Evolutionary conservation across 1,140 invertebrate species (phyloP), one percentile per base, ranked within the genome.

Genomic region (Lasaia peninsularis): DNA sequence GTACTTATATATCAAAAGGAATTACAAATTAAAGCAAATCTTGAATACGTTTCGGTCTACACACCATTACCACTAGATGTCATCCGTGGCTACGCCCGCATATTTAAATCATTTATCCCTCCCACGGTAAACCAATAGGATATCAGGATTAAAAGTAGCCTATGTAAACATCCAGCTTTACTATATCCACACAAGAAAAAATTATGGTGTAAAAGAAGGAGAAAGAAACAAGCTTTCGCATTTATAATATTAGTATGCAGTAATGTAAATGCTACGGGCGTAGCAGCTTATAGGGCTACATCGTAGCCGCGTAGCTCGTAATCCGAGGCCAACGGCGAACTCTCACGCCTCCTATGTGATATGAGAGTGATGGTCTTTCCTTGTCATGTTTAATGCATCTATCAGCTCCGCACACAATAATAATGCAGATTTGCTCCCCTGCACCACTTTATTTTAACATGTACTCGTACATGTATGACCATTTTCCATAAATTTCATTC

Each of bases 361-460:
- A 85, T 85, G 74, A 80, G 68, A 62, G 53, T 78, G 76, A 83
- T 86, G 82, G 74, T 80, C 74, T 81, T 86, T 83, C 78, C 73
- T 71, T 85, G 80, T 83, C 75, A 86, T 86, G 75, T 83, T 81
- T 83, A 85, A 87, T 86, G 82, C 76, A 86, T 77, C 64, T 77
- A 72, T 75, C 71, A 72, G 65, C 64, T 72, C 67, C 73, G 67
- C 75, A 75, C 83, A 73, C 69, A 76, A 76, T 67, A 65, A 68
- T 72, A 63, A 76, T 73, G 52, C 49, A 49, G 50, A 58, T 65
- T 65, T 65, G 37, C 56, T 51, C 56, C 56, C 56, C 52, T 64
- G 59, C 21, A 60, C 61, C 48, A 55, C 68, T 57, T 58, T 51
- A 51, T 59, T 57, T 51, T 63, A 40, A 56, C 61, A 56, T 53